Evolutionary conservation across 1,140 invertebrate genomes (phyloP), one percentile per base, ranked within the genome.

Genomic region (Philopotamus ludificatus): DNA sequence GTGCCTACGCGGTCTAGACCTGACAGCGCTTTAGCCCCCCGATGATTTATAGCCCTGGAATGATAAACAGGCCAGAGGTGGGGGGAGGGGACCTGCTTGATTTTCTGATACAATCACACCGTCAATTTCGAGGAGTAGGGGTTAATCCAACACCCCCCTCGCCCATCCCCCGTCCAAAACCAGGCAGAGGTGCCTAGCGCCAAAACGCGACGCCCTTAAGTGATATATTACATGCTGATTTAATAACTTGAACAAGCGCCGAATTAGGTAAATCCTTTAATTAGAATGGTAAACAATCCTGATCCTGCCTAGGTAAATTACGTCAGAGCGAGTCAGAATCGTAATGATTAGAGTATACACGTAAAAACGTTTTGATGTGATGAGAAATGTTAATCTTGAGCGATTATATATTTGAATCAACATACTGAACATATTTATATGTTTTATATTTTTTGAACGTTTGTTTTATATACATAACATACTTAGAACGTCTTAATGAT

Each of bases 1-100:
- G 49, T 49, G 39, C 34, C 20, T 50, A 50, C 42, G 47, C 50
- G 28, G 51, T 41, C 55, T 63, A 63, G 28, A 55, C 50, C 42
- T 53, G 60, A 63, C 60, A 63, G 60, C 47, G 47, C 60, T 63
- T 53, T 23, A 61, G 26, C 60, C 39, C 20, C 9, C 18, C 22
- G 51, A 63, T 63, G 61, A 63, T 63, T 63, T 63, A 63, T 63
- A 54, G 41, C 61, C 50, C n/a, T 18, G 21, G 50, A 63, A 63
- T 63, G 61, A 63, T 63, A 63, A 63, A 63, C 61, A 53, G 39
- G 34, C 20, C 15, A 18, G 18, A 23, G 16, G 22, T 41, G 58
- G 58, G 58, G 53, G 22, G n/a, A 4, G 12, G 8, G 9, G 21
- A 20, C 60, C 41, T 44, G 61, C 53, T 63, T 63, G 53, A 54